Percentiles rank a stretch among this genome's conserved stretches.
These are phyloP conservation scores for Volucella inflata DNA, from an alignment of 2,888 invertebrate genomes.

Conservation along the genomic window DNA sequence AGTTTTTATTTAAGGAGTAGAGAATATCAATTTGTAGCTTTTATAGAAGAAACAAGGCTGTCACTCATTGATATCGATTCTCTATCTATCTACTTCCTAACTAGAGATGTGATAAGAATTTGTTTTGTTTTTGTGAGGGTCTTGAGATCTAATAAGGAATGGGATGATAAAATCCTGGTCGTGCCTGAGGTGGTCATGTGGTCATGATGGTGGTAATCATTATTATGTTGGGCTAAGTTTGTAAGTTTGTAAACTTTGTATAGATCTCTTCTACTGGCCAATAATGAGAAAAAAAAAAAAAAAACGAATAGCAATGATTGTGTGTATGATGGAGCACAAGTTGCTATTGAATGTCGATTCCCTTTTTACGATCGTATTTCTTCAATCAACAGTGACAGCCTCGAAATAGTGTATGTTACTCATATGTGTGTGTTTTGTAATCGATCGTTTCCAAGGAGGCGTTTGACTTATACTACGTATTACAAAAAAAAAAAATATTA, in stretches of 20 bases:
- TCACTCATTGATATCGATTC: slow-evolving; percentile 34
- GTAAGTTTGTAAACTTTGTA: slow-evolving; percentile 55
- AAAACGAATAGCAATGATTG: too few relatives aligned
- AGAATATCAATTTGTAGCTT: slow-evolving; percentile 42
- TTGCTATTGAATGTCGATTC: slow-evolving; percentile 33
- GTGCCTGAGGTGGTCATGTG: slow-evolving; percentile 6
- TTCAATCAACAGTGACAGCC: slow-evolving; percentile 51
- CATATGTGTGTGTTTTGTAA: too few relatives aligned
- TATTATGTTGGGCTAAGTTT: slow-evolving; percentile 61
- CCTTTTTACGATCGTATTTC: slow-evolving; percentile 36
- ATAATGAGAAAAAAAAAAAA: slow-evolving; percentile 5
- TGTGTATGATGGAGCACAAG: slow-evolving; percentile 16
- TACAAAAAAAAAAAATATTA: too few relatives aligned
- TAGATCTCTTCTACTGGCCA: slow-evolving; percentile 74
- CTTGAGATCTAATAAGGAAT: slow-evolving; percentile 31
- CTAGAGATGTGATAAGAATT: slow-evolving; percentile 49
- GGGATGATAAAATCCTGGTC: slow-evolving; percentile 3
- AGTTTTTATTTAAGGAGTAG: slow-evolving; percentile 13
- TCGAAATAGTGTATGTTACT: slow-evolving; percentile 15
- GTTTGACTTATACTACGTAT: not conserved
- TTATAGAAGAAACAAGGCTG: slow-evolving; percentile 57
- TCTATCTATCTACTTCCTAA: too few relatives aligned
- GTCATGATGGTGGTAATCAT: slow-evolving; percentile 27
- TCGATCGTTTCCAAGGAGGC: slow-evolving; percentile 4
- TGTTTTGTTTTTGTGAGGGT: slow-evolving; percentile 40